Conservation (phyloP, 2,797 vertebrate genomes). For the Eutrigla gurnardus region DNA sequence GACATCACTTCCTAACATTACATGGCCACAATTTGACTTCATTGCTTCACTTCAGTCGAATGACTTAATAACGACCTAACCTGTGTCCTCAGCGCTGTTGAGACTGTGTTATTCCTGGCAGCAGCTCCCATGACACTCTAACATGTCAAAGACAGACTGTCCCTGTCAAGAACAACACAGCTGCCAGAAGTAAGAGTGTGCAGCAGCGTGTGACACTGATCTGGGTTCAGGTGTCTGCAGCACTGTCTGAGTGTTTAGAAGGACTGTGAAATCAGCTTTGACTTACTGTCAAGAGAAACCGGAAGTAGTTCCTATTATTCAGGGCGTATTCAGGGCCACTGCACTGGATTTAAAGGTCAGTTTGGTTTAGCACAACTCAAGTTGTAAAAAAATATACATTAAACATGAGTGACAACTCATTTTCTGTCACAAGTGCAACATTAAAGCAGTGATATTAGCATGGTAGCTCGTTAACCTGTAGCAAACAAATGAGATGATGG, state of each 20-base stretch:
- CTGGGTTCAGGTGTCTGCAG: slow-evolving; percentile 23
- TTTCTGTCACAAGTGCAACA: no score
- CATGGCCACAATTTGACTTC: background rate
- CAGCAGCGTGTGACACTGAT: slow-evolving; percentile 24
- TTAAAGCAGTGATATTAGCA: no score
- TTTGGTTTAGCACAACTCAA: background rate
- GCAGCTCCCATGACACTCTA: slow-evolving; percentile 40
- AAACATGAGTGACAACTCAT: no score
- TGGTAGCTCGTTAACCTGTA: no score
- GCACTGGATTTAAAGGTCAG: background rate
- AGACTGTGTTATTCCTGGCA: slow-evolving; percentile 52
- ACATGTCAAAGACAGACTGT: slow-evolving; percentile 21
- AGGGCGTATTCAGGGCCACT: background rate
- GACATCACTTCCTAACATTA: background rate
- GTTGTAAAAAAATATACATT: background rate
- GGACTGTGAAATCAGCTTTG: slow-evolving; percentile 1
- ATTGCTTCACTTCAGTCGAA: background rate
- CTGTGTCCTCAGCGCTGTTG: slow-evolving; percentile 16
- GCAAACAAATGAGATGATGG: background rate
- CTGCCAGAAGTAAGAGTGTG: slow-evolving; percentile 29
- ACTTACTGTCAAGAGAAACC: background rate
- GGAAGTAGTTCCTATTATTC: background rate
- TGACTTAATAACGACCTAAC: slow-evolving; percentile 1
- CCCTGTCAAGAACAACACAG: slow-evolving; percentile 25
- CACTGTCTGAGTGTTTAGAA: background rate